These are phyloP conservation scores for Steatocranus sp. DNA, from an alignment of 2,797 vertebrate species.

Conservation along the genomic window DNA sequence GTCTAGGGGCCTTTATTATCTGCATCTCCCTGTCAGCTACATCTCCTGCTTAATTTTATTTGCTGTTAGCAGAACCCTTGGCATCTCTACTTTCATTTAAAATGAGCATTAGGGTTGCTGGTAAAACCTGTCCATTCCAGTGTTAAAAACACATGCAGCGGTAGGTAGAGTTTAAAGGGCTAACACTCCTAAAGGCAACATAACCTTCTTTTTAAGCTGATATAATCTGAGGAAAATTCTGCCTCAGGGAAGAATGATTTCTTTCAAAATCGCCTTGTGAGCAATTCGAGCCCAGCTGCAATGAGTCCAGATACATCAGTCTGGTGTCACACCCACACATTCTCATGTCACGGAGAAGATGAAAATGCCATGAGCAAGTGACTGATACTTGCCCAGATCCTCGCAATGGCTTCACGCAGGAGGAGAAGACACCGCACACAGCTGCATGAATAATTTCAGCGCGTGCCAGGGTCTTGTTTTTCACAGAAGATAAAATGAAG, in stretches of 20 bases:
- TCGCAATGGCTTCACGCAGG: neutral
- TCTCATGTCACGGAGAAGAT: constrained; percentile 61
- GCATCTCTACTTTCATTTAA: neutral
- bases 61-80: neutral
- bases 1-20: constrained; percentile 28
- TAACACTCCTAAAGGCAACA: constrained; percentile 21
- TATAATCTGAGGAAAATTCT: constrained; percentile 23
- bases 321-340: constrained; percentile 51
- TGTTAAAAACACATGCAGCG: neutral
- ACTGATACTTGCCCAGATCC: constrained; percentile 55
- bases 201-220: constrained; percentile 24
- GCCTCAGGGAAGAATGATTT: constrained; percentile 31
- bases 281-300: constrained; percentile 18
- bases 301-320: constrained; percentile 55
- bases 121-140: neutral
- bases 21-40: neutral
- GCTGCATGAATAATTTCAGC: constrained; percentile 50
- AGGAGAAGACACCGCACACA: neutral
- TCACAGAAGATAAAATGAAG: constrained; percentile 51
- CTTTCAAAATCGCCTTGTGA: constrained; percentile 40
- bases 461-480: constrained; percentile 24
- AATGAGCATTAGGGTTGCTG: neutral
- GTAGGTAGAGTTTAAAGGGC: constrained; percentile 10
- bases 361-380: constrained; percentile 59
- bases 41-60: constrained; percentile 3